Evolutionary conservation across 2,888 invertebrate species (phyloP), one percentile per base, ranked within the genome.

Genomic region (Macrostomum cliftonense): DNA sequence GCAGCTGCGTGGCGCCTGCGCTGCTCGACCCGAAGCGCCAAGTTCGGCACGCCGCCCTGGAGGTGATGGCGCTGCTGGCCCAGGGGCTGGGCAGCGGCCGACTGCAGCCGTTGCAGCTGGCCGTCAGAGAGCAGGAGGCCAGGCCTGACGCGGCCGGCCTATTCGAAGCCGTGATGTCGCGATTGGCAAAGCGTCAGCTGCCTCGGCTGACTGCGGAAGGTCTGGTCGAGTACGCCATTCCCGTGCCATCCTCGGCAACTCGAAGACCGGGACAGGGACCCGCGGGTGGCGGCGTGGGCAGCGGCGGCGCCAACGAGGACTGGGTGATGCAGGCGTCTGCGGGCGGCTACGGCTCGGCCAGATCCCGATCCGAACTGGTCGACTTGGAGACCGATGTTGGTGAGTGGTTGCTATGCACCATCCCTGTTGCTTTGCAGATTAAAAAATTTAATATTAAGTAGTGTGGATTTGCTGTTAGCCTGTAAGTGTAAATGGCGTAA

Each of bases 1-100:
- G 65, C 57, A 64, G 69, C 53, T 60, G 65, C 50, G 65, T 74
- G 17, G 70, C 70, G 46, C 74, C 71, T 36, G 61, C 71, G 42
- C 61, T 76, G 42, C 66, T 68, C 43, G 78, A 79, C 62, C 78
- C 76, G 56, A 83, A 80, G 59, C 77, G 79, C 64, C 14, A 19
- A 59, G 87, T 80, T 54, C 78, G 77, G 60, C 86, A 77, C 71
- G 86, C 77, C 54, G 81, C 77, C 49, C 76, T 86, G 47, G 85
- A 86, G 65, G 79, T 81, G 37, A 70, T 84, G 43, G 81, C 85
- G 0, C 79, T 81, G 20, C 68, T 85, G 40, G 81, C 81, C 2
- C 82, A 83, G 68, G 77, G 81, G 49, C 73, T 78, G 56, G 77
- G 78, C 1, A 72, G 75, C 28, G 73, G 75, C 19, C 64, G 69